These are phyloP conservation scores for Pipistrellus nathusii DNA, from an alignment of 2,797 vertebrate genomes.

Conservation along the genomic window DNA sequence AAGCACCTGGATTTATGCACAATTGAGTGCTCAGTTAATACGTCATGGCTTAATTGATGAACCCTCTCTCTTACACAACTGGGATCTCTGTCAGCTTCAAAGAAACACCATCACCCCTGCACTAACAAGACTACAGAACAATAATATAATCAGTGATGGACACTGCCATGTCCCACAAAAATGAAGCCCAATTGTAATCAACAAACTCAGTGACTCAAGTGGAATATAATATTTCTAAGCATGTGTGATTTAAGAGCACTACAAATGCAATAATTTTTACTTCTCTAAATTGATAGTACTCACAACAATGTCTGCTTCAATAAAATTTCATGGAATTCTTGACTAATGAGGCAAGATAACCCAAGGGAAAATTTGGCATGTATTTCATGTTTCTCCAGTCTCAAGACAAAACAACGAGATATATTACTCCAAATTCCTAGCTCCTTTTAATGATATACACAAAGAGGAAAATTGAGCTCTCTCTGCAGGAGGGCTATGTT, in stretches of 20 bases:
- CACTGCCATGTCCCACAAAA: slow-evolving; percentile 26
- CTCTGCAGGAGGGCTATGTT: not conserved
- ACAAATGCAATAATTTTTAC: slow-evolving; percentile 65
- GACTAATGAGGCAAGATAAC: slow-evolving; percentile 38
- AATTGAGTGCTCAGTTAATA: not conserved
- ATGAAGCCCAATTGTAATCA: slow-evolving; percentile 66
- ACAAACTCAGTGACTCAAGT: slow-evolving; percentile 35
- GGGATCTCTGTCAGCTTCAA: slow-evolving; percentile 9
- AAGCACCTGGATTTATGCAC: not conserved
- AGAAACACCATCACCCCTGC: not conserved
- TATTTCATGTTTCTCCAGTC: slow-evolving; percentile 17
- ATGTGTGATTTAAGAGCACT: slow-evolving; percentile 53
- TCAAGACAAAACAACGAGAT: slow-evolving; percentile 20
- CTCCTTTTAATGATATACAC: not conserved
- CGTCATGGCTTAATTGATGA: slow-evolving; percentile 21
- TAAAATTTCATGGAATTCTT: slow-evolving; percentile 1
- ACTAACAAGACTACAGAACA: slow-evolving; percentile 62
- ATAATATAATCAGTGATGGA: slow-evolving; percentile 65
- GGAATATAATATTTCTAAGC: slow-evolving; percentile 51
- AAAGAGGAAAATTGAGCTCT: not conserved
- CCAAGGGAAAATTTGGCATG: slow-evolving; percentile 16
- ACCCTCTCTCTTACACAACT: slow-evolving; percentile 16
- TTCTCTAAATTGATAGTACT: slow-evolving; percentile 34
- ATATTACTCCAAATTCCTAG: not conserved
- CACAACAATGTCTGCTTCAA: slow-evolving; percentile 48